A percentile compares a stretch with the other conserved stretches of the same genome.
phyloP scores from a whole-genome alignment of 2,797 vertebrate genomes.

The Rhodeus uyekii region DNA sequence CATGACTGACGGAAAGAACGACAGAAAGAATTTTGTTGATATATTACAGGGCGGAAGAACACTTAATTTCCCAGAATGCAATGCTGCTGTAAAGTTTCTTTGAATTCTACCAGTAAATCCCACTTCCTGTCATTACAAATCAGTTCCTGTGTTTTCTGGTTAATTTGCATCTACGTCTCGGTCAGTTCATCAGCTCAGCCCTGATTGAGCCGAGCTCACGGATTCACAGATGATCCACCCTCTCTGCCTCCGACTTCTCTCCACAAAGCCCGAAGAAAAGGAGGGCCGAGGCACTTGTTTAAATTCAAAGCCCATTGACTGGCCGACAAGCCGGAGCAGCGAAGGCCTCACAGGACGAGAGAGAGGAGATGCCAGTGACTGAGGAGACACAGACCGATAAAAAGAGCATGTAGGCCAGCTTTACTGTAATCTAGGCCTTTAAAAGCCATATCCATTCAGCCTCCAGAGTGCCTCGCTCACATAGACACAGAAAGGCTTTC shows the following conservation, averaged over 20 bases:
- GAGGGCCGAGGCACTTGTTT: slow-evolving; percentile 43
- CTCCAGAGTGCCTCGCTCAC: slow-evolving; percentile 61
- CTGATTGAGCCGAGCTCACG: too few relatives aligned
- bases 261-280: slow-evolving; percentile 3
- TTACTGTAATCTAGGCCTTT: slow-evolving; percentile 73
- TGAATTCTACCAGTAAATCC: background rate
- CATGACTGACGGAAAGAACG: too few relatives aligned
- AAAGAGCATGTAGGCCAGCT: slow-evolving; percentile 66
- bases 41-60: too few relatives aligned
- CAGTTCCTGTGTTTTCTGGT: background rate
- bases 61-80: too few relatives aligned
- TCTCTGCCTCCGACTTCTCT: slow-evolving; percentile 17
- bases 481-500: slow-evolving; percentile 65
- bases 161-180: background rate
- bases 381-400: slow-evolving; percentile 68
- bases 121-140: background rate
- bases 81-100: too few relatives aligned
- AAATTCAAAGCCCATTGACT: slow-evolving; percentile 72
- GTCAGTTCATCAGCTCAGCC: background rate
- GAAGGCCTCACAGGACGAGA: slow-evolving; percentile 63
- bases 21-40: too few relatives aligned
- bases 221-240: slow-evolving; percentile 38
- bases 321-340: slow-evolving; percentile 68
- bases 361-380: slow-evolving; percentile 63
- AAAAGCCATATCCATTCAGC: slow-evolving; percentile 71